Percentiles rank a stretch among this genome's conserved stretches.
phyloP scores from a whole-genome alignment of 2,888 invertebrate species.

The Machimus atricapillus region DNA sequence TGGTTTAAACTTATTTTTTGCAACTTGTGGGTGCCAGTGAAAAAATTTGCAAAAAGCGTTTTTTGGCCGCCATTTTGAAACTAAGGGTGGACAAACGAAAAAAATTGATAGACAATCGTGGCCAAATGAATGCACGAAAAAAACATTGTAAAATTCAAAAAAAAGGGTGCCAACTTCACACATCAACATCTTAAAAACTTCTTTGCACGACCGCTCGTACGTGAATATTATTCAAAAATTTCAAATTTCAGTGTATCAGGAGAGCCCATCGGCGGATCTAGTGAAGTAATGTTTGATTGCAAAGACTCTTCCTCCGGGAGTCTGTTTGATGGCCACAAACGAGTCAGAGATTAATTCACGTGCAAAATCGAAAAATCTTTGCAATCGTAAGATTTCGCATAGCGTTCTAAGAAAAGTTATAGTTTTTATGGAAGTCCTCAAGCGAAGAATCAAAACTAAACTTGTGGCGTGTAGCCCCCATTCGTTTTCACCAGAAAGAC shows the following conservation, averaged over 20 bases:
- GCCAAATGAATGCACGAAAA: no score
- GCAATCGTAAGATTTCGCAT: not conserved
- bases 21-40: no score
- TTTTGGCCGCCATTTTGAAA: no score
- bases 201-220: not conserved
- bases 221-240: not conserved
- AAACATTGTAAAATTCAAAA: no score
- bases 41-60: no score
- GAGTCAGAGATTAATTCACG: not conserved
- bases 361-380: constrained; percentile 21
- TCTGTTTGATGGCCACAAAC: not conserved
- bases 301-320: not conserved
- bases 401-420: not conserved
- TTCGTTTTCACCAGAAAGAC: not conserved
- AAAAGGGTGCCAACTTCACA: no score
- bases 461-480: not conserved
- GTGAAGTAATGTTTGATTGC: not conserved
- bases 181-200: not conserved
- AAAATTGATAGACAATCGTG: no score
- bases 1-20: no score
- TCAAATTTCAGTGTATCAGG: not conserved
- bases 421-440: constrained; percentile 11
- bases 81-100: no score
- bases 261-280: not conserved
- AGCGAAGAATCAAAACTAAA: constrained; percentile 30